These are phyloP conservation scores for Tetanocera ferruginea DNA, from an alignment of 2,888 invertebrate genomes.

Conservation along the genomic window DNA sequence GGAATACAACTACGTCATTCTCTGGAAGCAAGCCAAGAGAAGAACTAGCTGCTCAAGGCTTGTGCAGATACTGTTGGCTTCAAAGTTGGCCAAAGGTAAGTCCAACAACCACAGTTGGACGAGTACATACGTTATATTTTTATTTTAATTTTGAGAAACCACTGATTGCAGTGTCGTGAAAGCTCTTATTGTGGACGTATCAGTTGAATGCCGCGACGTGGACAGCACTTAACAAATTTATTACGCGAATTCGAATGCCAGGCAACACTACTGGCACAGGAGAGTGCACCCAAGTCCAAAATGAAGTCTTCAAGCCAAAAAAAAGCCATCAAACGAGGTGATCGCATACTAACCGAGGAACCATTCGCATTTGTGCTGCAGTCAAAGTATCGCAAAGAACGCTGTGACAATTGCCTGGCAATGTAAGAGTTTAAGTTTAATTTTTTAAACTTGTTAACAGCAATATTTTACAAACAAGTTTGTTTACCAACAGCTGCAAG, in stretches of 20 bases:
- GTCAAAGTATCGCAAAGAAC: conserved; percentile 77
- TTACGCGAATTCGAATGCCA: conserved; percentile 20
- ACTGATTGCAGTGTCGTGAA: conserved; percentile 8
- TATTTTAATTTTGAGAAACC: background rate
- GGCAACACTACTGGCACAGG: background rate
- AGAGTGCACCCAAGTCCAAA: conserved; percentile 19
- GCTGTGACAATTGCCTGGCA: conserved; percentile 84
- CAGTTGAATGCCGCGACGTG: conserved; percentile 12
- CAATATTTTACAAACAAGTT: background rate
- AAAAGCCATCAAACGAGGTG: conserved; percentile 71
- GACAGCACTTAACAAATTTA: background rate
- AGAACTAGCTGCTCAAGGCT: background rate
- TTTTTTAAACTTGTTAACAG: background rate
- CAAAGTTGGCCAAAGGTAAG: background rate
- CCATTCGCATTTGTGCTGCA: conserved; percentile 83
- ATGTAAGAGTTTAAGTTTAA: conserved; percentile 72
- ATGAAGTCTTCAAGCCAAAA: conserved; percentile 43
- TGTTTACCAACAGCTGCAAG: conserved; percentile 73
- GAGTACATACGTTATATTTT: background rate
- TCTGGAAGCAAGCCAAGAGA: background rate
- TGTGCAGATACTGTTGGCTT: background rate
- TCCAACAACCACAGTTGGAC: background rate
- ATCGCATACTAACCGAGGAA: conserved; percentile 78
- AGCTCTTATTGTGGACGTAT: background rate
- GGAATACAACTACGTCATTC: background rate